Evolutionary conservation across 2,888 invertebrate species (phyloP).

Genomic region (Cheilosia pagana): DNA sequence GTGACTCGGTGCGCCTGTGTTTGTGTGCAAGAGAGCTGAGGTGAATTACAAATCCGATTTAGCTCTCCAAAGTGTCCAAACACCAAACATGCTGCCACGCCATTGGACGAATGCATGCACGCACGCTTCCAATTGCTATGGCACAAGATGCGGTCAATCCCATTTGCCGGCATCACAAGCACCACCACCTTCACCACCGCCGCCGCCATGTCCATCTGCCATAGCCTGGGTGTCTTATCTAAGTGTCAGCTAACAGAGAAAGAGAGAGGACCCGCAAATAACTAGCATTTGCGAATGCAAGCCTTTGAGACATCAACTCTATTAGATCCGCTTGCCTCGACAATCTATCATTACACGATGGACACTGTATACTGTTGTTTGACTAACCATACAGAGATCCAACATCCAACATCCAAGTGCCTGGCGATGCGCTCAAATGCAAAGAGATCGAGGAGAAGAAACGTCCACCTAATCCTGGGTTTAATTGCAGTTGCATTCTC

Average conservation of each 20-base stretch:
- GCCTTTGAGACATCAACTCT: conserved; percentile 60
- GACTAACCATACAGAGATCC: conserved; percentile 9
- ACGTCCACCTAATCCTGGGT: conserved; percentile 58
- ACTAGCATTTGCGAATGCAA: conserved; percentile 61
- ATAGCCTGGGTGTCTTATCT: conserved; percentile 62
- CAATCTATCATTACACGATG: conserved; percentile 74
- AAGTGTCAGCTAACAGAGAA: conserved; percentile 49
- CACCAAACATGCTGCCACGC: conserved; percentile 67
- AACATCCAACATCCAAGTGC: background rate
- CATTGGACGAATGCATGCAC: conserved; percentile 72
- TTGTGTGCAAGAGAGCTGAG: conserved; percentile 15
- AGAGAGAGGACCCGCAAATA: conserved; percentile 66
- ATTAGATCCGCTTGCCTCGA: conserved; percentile 73
- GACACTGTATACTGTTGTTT: conserved; percentile 55
- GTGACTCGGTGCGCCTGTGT: conserved; percentile 2
- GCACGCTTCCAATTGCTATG: conserved; percentile 73
- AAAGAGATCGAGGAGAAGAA: conserved; percentile 17
- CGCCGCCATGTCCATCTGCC: conserved; percentile 32
- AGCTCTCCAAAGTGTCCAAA: conserved; percentile 70
- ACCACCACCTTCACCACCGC: conserved; percentile 6
- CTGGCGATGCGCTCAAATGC: conserved; percentile 14
- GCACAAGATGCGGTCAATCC: conserved; percentile 11
- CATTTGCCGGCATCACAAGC: background rate
- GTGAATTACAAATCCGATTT: conserved; percentile 73
- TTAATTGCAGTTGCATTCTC: conserved; percentile 72